Conservation (phyloP, 2,113 vertebrate species). For the Chelonoidis abingdonii region DNA sequence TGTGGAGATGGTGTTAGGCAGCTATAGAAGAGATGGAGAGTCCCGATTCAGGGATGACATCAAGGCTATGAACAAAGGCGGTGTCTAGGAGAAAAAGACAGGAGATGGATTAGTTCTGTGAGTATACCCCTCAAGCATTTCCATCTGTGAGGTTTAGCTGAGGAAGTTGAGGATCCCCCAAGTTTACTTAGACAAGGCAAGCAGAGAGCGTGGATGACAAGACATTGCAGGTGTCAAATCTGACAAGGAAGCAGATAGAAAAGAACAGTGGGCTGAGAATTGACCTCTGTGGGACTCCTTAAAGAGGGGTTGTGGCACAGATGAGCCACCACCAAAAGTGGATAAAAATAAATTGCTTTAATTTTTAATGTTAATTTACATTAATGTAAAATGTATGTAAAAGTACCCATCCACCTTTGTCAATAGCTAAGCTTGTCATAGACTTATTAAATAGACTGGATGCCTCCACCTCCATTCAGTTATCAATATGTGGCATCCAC, state of each 20-base stretch:
- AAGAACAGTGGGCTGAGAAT: not conserved
- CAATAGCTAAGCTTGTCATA: conserved; percentile 49
- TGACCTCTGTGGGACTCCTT: not conserved
- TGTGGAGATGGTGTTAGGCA: not conserved
- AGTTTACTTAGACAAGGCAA: not conserved
- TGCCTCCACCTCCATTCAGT: not conserved
- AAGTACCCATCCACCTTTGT: not conserved
- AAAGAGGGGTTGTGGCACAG: not conserved
- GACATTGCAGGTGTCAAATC: conserved; percentile 31
- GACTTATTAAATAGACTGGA: not conserved
- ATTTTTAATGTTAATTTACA: conserved; percentile 34
- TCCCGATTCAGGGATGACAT: not conserved
- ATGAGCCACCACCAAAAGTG: not conserved
- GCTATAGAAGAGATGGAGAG: not conserved
- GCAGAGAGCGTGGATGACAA: not conserved
- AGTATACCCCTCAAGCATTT: not conserved
- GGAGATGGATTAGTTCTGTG: not conserved
- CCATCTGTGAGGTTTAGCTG: not conserved
- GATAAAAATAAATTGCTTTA: not conserved
- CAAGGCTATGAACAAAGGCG: conserved; percentile 8
- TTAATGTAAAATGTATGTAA: conserved; percentile 36
- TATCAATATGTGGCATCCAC: not conserved
- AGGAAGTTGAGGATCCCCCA: not conserved
- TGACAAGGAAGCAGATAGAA: not conserved
- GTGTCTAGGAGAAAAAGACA: not conserved